Conservation (phyloP, 2,888 invertebrate genomes). For the Lithophane socia region DNA sequence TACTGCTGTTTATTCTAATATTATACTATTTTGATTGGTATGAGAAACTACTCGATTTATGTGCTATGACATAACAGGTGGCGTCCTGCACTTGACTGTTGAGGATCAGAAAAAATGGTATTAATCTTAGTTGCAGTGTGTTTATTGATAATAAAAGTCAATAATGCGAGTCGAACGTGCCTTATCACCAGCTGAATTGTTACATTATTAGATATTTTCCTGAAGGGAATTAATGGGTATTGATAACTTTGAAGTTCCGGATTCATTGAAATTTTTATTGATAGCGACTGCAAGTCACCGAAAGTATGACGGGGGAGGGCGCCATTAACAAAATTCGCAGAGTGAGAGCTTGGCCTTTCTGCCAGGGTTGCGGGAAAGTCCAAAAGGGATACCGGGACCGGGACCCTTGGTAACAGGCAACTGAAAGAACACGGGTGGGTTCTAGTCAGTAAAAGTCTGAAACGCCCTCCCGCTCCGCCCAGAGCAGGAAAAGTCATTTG, state of each 20-base stretch:
- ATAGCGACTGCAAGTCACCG: too few species aligned
- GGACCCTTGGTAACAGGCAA: too few species aligned
- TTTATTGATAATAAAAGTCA: slow-evolving; percentile 50
- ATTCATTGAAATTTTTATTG: slow-evolving; percentile 12
- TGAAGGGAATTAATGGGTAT: slow-evolving; percentile 13
- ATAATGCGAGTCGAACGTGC: slow-evolving; percentile 49
- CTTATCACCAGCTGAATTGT: slow-evolving; percentile 42
- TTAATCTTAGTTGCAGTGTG: slow-evolving; percentile 29
- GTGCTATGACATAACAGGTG: slow-evolving; percentile 5
- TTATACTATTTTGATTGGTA: neutral
- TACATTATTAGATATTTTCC: slow-evolving; percentile 34
- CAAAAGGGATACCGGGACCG: too few species aligned
- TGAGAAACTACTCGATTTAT: neutral
- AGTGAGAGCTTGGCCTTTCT: too few species aligned
- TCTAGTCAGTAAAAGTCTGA: too few species aligned
- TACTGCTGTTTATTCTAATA: too few species aligned
- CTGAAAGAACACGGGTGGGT: too few species aligned
- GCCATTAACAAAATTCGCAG: too few species aligned
- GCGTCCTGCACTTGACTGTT: slow-evolving; percentile 36
- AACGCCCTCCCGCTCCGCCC: too few species aligned
- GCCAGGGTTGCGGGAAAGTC: too few species aligned
- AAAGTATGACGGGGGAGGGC: too few species aligned
- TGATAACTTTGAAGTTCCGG: slow-evolving; percentile 26
- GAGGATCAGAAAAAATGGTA: slow-evolving; percentile 12
- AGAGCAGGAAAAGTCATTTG: too few species aligned